phyloP scores from a whole-genome alignment of 1,140 invertebrate genomes.

The Musca domestica region DNA sequence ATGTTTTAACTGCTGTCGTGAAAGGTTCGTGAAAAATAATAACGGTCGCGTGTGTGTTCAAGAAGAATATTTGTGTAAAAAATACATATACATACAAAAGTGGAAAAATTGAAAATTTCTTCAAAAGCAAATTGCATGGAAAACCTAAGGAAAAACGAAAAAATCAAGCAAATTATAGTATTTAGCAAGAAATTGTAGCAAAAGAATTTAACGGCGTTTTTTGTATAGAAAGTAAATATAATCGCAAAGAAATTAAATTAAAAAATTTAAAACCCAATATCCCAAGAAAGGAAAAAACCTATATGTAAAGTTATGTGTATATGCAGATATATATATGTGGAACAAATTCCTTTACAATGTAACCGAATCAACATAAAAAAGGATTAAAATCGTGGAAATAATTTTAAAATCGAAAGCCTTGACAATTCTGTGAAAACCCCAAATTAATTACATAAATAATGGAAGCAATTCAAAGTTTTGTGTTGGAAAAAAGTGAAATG shows the following conservation, averaged over 20 bases:
- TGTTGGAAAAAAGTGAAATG: no score
- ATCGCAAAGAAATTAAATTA: no score
- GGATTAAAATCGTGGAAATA: no score
- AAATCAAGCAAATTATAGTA: conserved; percentile 9
- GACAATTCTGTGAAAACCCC: no score
- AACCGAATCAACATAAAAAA: no score
- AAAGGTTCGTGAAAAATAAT: conserved; percentile 43
- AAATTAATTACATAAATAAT: no score
- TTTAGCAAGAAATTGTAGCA: conserved; percentile 7
- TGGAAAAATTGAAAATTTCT: conserved; percentile 12
- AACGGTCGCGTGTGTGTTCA: conserved; percentile 26
- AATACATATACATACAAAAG: conserved; percentile 23
- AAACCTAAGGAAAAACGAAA: no score
- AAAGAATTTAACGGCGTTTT: conserved; percentile 16
- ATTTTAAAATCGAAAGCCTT: no score
- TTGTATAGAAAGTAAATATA: conserved; percentile 11
- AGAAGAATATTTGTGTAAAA: conserved; percentile 25
- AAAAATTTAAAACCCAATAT: no score
- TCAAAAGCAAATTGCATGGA: neutral
- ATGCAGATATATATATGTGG: no score
- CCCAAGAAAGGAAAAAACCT: neutral
- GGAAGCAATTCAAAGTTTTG: no score
- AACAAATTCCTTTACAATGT: no score
- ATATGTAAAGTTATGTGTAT: neutral
- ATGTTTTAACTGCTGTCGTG: conserved; percentile 51